Evolutionary conservation across 2,888 invertebrate species (phyloP), one percentile per base, ranked within the genome.

Genomic region (Camponotus fellah): DNA sequence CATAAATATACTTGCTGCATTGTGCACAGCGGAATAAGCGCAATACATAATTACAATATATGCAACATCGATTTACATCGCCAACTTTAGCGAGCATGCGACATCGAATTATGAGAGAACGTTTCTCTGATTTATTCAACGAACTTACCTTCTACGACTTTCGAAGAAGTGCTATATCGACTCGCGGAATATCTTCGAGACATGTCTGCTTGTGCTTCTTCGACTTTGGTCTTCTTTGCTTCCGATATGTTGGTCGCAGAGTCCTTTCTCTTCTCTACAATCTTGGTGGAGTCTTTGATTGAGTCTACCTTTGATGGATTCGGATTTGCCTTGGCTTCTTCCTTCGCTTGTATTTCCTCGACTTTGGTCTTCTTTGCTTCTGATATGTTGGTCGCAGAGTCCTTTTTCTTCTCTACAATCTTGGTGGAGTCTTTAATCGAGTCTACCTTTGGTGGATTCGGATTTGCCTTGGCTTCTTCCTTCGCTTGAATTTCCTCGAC

Each of bases 111-210:
- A 69, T 32, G 1, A 82, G 4, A 3, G 17, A 65, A 37, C 2
- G 26, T 58, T 49, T n/a, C 10, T 66, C 12, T 17, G 14, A 64
- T 66, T 66, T 56, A 8, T 21, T 12, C 14, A 49, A 60, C 1
- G 10, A 49, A 0, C 17, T 46, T 94, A 96, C 96, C 96, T 96
- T 96, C 96, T 92, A 96, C 95, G 71, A 96, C 95, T 95, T 96
- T 96, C 93, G 96, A 96, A 92, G 96, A 96, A 94, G 96, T 96
- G 86, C 95, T 95, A 92, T 96, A 96, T 92, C 96, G 96, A 91
- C 95, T 95, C 89, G 97, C 96, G 93, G 96, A 94, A 85, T 93
- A 94, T 85, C 93, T 92, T 58, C 93, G 93, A 68, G 95, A 95
- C 95, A 95, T 95, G 84, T 94, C 92, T 89, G 90, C 89, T 58